Base-by-base conservation (phyloP, 2,113 vertebrate genomes). In the Vombatus ursinus region DNA sequence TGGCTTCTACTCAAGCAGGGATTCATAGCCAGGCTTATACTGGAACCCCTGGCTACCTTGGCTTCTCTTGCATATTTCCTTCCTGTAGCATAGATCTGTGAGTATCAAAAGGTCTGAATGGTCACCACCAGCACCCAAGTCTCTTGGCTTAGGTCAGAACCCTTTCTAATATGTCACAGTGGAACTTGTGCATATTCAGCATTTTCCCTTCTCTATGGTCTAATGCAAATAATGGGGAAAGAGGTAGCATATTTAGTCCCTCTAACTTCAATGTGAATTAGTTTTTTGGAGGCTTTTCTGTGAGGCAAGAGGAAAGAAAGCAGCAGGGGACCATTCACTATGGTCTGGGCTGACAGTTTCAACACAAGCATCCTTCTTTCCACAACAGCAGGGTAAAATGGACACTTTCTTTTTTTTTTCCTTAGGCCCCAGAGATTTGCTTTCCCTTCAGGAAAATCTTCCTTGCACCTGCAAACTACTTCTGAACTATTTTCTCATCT, bases 311-410 rank as follows among this genome's bases (percentile, higher is more conserved):
- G 54, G 52, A 68, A 91, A 54, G 44, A 19, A 26, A 49, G 44
- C 93, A 31, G n/a, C 16, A 47, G 89, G 68, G 93, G 90, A 84
- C 28, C 94, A 90, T 91, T 49, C 37, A 51, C 44, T 50, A 6
- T 2, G 9, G 37, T 48, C 61, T 57, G 19, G n/a, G 0, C n/a
- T 49, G 26, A 52, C 31, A 89, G n/a, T 61, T 89, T 95, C 49
- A 92, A 37, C 48, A 0, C 23, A n/a, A 92, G n/a, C 54, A 95
- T 49, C 92, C 26, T 90, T 92, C 90, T 95, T 52, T 95, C 89
- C 77, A 48, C 11, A 26, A 28, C 16, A 49, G 54, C 61, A 6
- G 91, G 24, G 57, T 16, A 11, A 68, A 44, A 28, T 0, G 19
- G 9, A 53, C 31, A 68, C 8, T 95, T 91, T 47, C 44, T 1